Conservation (phyloP, 1,140 invertebrate species). For the Zaprionus nigranus region DNA sequence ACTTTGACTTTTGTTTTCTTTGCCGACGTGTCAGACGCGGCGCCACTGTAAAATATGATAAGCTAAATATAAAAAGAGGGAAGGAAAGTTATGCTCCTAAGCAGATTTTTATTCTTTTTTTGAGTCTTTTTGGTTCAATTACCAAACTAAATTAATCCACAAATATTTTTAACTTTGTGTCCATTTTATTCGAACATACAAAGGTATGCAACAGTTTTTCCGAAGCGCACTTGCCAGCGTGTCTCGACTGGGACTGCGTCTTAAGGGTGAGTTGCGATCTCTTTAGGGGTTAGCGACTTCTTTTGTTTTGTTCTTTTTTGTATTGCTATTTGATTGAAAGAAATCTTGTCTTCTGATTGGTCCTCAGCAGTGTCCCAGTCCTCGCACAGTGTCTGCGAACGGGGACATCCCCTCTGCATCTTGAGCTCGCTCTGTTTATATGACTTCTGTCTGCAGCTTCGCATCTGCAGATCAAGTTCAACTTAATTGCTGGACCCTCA, state of each 20-base stretch:
- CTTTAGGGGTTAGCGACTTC: slow-evolving; percentile 40
- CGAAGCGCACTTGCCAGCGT: neutral
- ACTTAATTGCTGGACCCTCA: slow-evolving; percentile 60
- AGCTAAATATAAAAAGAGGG: neutral
- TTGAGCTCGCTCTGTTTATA: slow-evolving; percentile 10
- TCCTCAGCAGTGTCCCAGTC: slow-evolving; percentile 34
- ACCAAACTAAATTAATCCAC: neutral
- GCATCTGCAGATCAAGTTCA: slow-evolving; percentile 46
- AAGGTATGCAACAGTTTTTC: slow-evolving; percentile 37
- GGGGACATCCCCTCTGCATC: slow-evolving; percentile 22
- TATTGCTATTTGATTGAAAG: slow-evolving; percentile 12
- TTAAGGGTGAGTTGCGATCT: slow-evolving; percentile 38
- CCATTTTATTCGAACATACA: neutral
- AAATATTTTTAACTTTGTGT: neutral
- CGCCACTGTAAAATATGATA: neutral
- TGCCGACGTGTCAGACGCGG: slow-evolving; percentile 39
- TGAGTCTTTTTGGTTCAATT: neutral
- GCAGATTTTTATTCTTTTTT: neutral
- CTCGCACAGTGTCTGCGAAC: slow-evolving; percentile 19
- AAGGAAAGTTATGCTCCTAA: neutral
- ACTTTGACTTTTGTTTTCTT: slow-evolving; percentile 23
- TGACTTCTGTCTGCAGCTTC: slow-evolving; percentile 71
- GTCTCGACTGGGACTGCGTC: slow-evolving; percentile 8
- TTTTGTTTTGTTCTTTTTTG: slow-evolving; percentile 24
- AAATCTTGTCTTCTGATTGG: slow-evolving; percentile 38